Base-by-base conservation (phyloP, 2,888 invertebrate genomes). In the Pediacus dermestoides region DNA sequence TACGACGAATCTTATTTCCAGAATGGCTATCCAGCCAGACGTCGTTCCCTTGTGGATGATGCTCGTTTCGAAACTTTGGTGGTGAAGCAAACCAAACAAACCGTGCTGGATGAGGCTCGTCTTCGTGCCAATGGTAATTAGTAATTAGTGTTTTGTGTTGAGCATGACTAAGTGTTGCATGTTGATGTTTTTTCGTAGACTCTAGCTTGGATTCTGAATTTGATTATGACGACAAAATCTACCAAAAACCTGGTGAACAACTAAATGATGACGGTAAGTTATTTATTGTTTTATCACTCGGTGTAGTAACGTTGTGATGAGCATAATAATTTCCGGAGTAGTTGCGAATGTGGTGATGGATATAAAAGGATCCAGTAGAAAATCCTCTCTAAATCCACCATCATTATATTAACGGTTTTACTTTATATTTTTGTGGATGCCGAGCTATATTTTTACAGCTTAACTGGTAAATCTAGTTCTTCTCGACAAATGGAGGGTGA, bases 41-140 rank as follows among this genome's bases (percentile, higher is more conserved):
- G 93, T 60, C 86, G 95, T 63, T 95, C 95, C 50, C 81, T 97
- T 49, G 96, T 97, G 36, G 96, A 94, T 63, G 96, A 97, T 73
- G 96, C 97, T 56, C 86, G 93, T 60, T 96, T 97, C 71, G 97
- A 97, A 71, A 92, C 90, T 46, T 77, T 91, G 64, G 90, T 95
- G 59, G 94, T 95, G 64, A 91, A 91, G 73, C 92, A 93, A 76
- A 90, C 87, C 67, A 91, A 92, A 71, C 88, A 91, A 75, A 88
- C 83, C 61, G 91, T 91, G 54, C 76, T 93, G 61, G 90, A 91
- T 66, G 91, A 91, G 72, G 91, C 90, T 54, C 85, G 90, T 63
- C 84, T 82, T 68, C 81, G 88, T 62, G 84, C 88, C 58, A 88
- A 89, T 76, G 90, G 90, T 90, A 70, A 79, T 14, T 18, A 34